Evolutionary conservation across 2,888 invertebrate genomes (phyloP).

Genomic region (Calliphora vomitoria): DNA sequence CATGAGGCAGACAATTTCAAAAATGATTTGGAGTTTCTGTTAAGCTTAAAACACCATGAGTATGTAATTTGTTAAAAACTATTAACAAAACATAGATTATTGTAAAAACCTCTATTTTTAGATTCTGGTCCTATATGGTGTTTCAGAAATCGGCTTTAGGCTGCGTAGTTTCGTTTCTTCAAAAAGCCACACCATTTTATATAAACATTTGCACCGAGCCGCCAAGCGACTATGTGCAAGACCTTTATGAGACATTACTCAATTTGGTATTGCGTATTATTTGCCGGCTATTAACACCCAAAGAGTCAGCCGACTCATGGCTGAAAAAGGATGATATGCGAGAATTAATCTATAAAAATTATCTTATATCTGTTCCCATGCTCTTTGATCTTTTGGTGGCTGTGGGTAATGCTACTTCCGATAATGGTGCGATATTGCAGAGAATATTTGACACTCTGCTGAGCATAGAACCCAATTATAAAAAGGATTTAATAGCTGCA

Average conservation of each 20-base stretch:
- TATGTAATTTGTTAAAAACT: conserved; percentile 77
- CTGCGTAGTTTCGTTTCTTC: conserved; percentile 89
- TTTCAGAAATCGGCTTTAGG: conserved; percentile 88
- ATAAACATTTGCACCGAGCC: conserved; percentile 84
- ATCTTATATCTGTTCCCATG: conserved; percentile 92
- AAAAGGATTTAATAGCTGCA: conserved; percentile 86
- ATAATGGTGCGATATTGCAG: conserved; percentile 87
- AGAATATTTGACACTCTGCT: conserved; percentile 89
- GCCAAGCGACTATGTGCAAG: conserved; percentile 84
- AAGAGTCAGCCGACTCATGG: conserved; percentile 90
- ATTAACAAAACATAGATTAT: background rate
- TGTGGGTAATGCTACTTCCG: conserved; percentile 88
- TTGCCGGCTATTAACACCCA: conserved; percentile 91
- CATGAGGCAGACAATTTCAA: conserved; percentile 87
- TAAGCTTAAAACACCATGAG: conserved; percentile 87
- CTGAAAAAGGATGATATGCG: conserved; percentile 89
- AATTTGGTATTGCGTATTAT: conserved; percentile 89
- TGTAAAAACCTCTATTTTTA: conserved; percentile 79
- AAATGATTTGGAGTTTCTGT: conserved; percentile 89
- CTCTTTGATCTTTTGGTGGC: conserved; percentile 91
- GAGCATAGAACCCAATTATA: conserved; percentile 86
- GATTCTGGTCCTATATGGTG: conserved; percentile 90
- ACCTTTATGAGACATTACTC: conserved; percentile 87
- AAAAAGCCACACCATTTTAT: conserved; percentile 90
- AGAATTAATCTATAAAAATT: conserved; percentile 90